Evolutionary conservation across 2,888 invertebrate genomes (phyloP).

Genomic region (Cancer borealis): DNA sequence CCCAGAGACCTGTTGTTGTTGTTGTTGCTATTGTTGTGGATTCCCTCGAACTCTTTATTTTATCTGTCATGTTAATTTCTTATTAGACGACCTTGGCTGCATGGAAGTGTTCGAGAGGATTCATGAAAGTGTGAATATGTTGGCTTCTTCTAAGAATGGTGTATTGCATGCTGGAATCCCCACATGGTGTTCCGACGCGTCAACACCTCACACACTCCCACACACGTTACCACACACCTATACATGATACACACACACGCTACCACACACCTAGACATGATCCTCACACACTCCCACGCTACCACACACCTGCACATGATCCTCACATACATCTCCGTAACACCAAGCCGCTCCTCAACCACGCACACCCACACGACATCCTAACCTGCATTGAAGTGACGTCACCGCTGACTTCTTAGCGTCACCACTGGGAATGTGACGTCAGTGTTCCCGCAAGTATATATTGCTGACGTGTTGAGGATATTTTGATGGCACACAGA

Average conservation of each 20-base stretch:
- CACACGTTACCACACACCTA: background rate
- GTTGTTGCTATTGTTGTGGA: background rate
- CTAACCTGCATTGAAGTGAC: background rate
- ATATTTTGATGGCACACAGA: constrained; percentile 15
- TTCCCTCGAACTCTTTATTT: background rate
- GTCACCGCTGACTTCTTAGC: background rate
- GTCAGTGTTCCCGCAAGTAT: background rate
- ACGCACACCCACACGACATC: background rate
- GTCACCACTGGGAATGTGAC: background rate
- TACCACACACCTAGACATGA: background rate
- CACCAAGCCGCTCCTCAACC: background rate
- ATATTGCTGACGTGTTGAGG: background rate
- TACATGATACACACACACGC: background rate
- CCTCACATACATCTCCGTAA: background rate
- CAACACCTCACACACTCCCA: background rate
- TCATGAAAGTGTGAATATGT: background rate
- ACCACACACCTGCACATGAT: background rate
- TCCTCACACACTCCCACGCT: background rate
- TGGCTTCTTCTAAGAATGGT: background rate
- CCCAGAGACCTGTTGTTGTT: background rate
- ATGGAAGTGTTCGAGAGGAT: background rate
- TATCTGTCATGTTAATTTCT: background rate
- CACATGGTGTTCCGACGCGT: background rate
- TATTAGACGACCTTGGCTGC: background rate
- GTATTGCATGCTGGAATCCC: background rate